phyloP scores from a whole-genome alignment of 64 coral and sea anemone genomes.

The Pocillopora damicornis region DNA sequence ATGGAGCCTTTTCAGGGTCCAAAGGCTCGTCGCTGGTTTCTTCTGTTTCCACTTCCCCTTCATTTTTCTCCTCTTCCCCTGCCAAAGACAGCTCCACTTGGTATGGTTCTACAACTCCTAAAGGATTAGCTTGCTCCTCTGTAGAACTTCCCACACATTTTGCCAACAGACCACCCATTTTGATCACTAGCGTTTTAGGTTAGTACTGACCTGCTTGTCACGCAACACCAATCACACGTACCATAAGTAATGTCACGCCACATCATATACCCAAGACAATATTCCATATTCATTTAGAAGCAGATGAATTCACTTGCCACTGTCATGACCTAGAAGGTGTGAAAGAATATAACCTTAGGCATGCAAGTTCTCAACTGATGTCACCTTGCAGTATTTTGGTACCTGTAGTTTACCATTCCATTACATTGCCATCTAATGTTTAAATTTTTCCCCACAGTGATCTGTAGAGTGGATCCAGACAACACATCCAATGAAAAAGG shows the following conservation, averaged over 20 bases:
- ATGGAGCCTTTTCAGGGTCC: not conserved
- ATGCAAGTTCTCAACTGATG: too few species aligned
- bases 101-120: not conserved
- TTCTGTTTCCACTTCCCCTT: not conserved
- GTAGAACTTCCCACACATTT: constrained; percentile 9
- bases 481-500: too few species aligned
- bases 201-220: not conserved
- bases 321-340: too few species aligned
- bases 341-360: too few species aligned
- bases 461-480: too few species aligned
- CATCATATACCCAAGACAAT: not conserved
- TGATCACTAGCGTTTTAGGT: not conserved
- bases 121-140: not conserved
- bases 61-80: not conserved
- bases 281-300: too few species aligned
- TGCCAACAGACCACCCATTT: constrained; percentile 14
- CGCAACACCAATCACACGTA: not conserved
- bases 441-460: too few species aligned
- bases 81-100: constrained; percentile 4
- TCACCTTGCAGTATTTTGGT: too few species aligned
- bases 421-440: too few species aligned
- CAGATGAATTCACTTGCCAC: too few species aligned
- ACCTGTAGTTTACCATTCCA: too few species aligned
- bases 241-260: not conserved
- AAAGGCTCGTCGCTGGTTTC: not conserved